Percentiles rank a stretch among this genome's conserved stretches.
Conservation (phyloP, 2,797 vertebrate species). For the Pyrocephalus nanus region DNA sequence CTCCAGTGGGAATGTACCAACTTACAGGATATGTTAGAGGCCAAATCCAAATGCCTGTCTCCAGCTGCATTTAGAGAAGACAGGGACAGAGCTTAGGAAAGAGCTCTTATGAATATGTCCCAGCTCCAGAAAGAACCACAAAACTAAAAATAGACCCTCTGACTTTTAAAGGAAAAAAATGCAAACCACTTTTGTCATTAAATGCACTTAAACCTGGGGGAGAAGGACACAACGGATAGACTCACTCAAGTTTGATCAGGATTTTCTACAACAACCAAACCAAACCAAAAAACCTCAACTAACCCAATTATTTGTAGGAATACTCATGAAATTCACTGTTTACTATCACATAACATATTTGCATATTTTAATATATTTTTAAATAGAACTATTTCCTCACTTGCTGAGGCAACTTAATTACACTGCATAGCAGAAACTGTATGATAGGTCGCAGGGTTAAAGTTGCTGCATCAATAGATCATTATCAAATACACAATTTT, state of each 20-base stretch:
- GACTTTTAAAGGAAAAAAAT: not conserved
- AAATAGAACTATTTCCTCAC: not conserved
- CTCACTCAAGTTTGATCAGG: not conserved
- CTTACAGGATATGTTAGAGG: not conserved
- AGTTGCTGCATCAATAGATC: conserved; percentile 21
- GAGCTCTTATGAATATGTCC: not conserved
- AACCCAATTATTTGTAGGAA: not conserved
- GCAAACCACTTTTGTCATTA: not conserved
- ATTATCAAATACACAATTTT: conserved; percentile 22
- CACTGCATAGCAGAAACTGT: not conserved
- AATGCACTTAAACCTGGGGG: not conserved
- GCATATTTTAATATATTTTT: conserved; percentile 6
- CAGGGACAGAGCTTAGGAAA: not conserved
- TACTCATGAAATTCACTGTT: not conserved
- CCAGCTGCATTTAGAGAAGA: not conserved
- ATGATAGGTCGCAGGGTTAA: not conserved
- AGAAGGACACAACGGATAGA: fast-evolving
- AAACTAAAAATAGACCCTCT: not conserved
- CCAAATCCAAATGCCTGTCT: not conserved
- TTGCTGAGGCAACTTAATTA: conserved; percentile 41
- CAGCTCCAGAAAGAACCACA: not conserved
- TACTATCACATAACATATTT: not conserved
- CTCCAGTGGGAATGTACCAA: not conserved
- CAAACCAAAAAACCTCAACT: not conserved
- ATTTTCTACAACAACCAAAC: not conserved